Base-by-base conservation (phyloP, 2,888 invertebrate genomes). In the Agrochola circellaris region DNA sequence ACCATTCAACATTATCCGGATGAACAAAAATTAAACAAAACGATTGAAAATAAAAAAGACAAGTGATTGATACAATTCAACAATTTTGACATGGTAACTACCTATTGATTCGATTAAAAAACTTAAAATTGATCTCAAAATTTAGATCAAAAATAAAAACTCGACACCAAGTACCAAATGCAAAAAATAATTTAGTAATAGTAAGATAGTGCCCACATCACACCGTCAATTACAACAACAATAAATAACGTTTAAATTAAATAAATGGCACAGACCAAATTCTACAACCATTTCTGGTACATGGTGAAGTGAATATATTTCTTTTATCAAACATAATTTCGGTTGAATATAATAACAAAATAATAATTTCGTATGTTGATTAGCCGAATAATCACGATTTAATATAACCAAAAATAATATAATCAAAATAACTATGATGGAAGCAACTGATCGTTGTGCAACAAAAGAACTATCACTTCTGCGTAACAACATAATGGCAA, bases 191-290 rank as follows among this genome's bases (percentile, higher is more conserved):
- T 95, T 95, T 92, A 94, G 92, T 90, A 90, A 91, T 92, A 95
- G 94, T 92, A 95, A 94, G 90, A 91, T 84, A 91, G 94, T 94
- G 95, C 94, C 94, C 89, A 89, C 92, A 85, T 82, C 91, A 89
- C 92, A 89, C 90, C 91, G 89, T 90, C 91, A 86, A 84, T 88
- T 88, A 92, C 89, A 93, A 94, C 90, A 94, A 94, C 90, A 93
- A 95, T 95, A 95, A 96, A 95, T 95, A 94, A 95, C 87, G 86
- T 93, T 89, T 93, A 94, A 92, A 95, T 96, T 95, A 96, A 96
- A 96, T 96, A 96, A 91, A 96, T 96, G 96, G 96, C 96, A 96
- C 96, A 92, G 92, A 95, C 95, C 96, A 95, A 95, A 95, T 94
- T 94, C 93, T 92, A 93, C 92, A 86, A 93, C 92, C 94, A 92